These are phyloP conservation scores for Aphodius sticticus DNA, from an alignment of 2,888 invertebrate species.

Conservation along the genomic window DNA sequence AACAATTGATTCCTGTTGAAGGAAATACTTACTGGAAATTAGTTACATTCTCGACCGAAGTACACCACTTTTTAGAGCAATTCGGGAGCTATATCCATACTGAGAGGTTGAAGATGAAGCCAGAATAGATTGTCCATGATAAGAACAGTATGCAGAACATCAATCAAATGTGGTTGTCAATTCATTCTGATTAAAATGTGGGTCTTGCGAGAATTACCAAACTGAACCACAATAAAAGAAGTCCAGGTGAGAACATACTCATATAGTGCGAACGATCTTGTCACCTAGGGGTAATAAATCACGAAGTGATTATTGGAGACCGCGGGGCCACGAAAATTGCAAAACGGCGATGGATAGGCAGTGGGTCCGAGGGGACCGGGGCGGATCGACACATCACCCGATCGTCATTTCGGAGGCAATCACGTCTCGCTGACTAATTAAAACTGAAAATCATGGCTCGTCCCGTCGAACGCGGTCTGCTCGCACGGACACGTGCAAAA, in stretches of 20 bases:
- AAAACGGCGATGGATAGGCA: neutral
- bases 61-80: too few species aligned
- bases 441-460: conserved; percentile 37
- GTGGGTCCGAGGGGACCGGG: neutral
- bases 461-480: conserved; percentile 1
- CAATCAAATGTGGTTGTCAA: too few species aligned
- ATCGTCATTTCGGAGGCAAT: conserved; percentile 30
- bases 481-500: conserved; percentile 39
- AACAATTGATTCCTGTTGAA: too few species aligned
- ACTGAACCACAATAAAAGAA: too few species aligned
- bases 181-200: too few species aligned
- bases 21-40: too few species aligned
- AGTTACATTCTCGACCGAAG: too few species aligned
- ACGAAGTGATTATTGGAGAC: conserved; percentile 16
- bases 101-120: too few species aligned
- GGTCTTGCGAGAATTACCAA: too few species aligned
- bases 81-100: too few species aligned
- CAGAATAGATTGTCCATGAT: too few species aligned
- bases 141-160: too few species aligned
- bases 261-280: neutral
- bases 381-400: conserved; percentile 10
- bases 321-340: conserved; percentile 23
- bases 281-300: conserved; percentile 24
- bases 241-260: neutral
- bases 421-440: conserved; percentile 34